Evolutionary conservation across 1,140 invertebrate genomes (phyloP), one percentile per base, ranked within the genome.

Genomic region (Sesamia nonagrioides): DNA sequence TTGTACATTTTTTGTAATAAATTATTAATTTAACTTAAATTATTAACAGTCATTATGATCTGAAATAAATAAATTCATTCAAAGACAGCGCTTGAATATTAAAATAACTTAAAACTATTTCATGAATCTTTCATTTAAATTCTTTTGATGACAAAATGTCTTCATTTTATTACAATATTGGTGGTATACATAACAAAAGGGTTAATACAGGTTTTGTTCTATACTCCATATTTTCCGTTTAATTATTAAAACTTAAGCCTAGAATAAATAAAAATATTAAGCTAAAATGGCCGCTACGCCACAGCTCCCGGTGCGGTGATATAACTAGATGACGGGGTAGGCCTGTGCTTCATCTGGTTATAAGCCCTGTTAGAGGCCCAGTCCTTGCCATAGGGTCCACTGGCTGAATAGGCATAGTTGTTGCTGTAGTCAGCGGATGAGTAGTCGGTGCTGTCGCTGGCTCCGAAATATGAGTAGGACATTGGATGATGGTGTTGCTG

Each of bases 321-420:
- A 37, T 92, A 94, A 13, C 88, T 83, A 0, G 92, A 91, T 0
- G 91, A 74, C 0, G 87, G 81, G 0, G 92, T 89, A 0, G 86
- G 87, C 54, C 92, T 88, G 48, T 91, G 85, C 58, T 93, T 95
- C 6, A 89, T 82, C 33, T 89, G 66, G 6, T 83, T 83, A 58
- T 95, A 95, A 0, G 94, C 95, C 60, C 95, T 88, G 61, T 94
- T 95, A 0, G 94, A 91, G 2, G 94, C 91, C 92, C 93, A 95
- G 56, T 95, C 95, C 76, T 95, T 95, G 1, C 87, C 87, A 72
- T 95, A 95, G 0, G 87, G 92, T 2, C 84, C 87, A 0, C 86
- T 88, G 0, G 91, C 87, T 0, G 90, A 89, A 60, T 94, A 94
- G 0, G 90, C 82, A 60, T 92, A 94, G 48, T 77, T 90, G 71